Conservation (phyloP, 2,797 vertebrate genomes). For the Microcaecilia unicolor region DNA sequence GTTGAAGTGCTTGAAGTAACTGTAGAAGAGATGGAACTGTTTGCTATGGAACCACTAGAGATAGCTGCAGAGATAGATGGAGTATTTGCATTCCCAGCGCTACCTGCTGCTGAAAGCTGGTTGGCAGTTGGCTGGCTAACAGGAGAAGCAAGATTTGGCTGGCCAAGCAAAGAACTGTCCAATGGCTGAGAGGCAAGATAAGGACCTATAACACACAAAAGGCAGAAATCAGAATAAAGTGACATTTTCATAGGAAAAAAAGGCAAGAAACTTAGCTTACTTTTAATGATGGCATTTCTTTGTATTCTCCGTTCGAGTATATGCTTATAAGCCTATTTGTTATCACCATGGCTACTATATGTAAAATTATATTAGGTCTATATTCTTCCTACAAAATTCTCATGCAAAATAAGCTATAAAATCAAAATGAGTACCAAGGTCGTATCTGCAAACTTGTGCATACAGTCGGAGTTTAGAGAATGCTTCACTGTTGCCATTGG, state of each 20-base stretch:
- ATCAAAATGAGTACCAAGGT: conserved; percentile 68
- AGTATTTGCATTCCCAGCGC: conserved; percentile 58
- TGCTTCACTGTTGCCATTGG: conserved; percentile 76
- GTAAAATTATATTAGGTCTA: too few relatives aligned
- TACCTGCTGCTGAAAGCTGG: conserved; percentile 45
- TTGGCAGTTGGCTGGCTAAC: conserved; percentile 63
- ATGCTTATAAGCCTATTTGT: neutral
- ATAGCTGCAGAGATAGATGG: conserved; percentile 50
- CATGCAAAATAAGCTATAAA: conserved; percentile 11
- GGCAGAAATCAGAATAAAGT: neutral
- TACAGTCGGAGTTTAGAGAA: conserved; percentile 94
- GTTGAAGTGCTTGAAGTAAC: conserved; percentile 52
- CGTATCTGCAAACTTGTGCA: conserved; percentile 95
- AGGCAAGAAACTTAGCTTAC: neutral
- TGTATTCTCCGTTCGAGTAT: neutral
- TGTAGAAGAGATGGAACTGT: conserved; percentile 57
- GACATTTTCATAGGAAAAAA: neutral
- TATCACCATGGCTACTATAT: neutral
- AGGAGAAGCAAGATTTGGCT: conserved; percentile 67
- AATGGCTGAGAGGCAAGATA: conserved; percentile 90
- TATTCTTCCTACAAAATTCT: too few relatives aligned
- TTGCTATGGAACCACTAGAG: conserved; percentile 47
- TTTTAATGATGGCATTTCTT: neutral
- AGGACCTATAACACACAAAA: conserved; percentile 68
- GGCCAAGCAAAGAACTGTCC: conserved; percentile 84